Base-by-base conservation (phyloP, 2,888 invertebrate species). In the Polymixis flavicincta region DNA sequence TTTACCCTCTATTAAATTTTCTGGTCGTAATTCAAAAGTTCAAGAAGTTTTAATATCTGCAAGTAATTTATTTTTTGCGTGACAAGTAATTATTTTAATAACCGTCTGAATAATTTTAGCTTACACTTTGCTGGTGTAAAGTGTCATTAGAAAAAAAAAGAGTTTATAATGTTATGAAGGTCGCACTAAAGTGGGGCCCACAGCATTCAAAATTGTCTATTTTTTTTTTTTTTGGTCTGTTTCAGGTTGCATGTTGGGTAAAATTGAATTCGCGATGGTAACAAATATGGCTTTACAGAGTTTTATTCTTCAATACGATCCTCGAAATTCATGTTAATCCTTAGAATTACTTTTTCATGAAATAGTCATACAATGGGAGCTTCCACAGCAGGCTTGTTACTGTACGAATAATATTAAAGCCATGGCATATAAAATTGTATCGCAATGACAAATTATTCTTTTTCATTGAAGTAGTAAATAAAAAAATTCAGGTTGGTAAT, bases 31-130 rank as follows among this genome's bases (percentile, higher is more conserved):
- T 68, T 75, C 17, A n/a, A 55, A 42, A 28, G n/a, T n/a, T 66
- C 19, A 69, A n/a, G 4, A 25, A 28, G n/a, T 66, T 76, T 57
- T 14, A 45, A 59, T 61, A 71, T 37, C 64, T 67, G 17, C 9
- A 55, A 37, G 13, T 71, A 4, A 67, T 67, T 64, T 55, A 50
- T 59, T 59, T 59, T 25, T 32, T 45, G 37, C 5, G 19, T 50
- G 22, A 59, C 42, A 42, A 48, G 50, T 54, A 28, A 54, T 68
- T 55, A 54, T 25, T 19, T 37, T 50, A 50, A 81, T 45, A 45
- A n/a, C 14, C 6, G 7, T 66, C 32, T 19, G 19, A 55, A 11
- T 32, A 57, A 63, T 25, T 63, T 68, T 25, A 8, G 14, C 28
- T 28, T 22, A 11, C 50, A 37, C 22, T 19, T 32, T 11, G 37